Conservation (phyloP, 1,140 invertebrate genomes). For the Carcinoscorpius rotundicauda region DNA sequence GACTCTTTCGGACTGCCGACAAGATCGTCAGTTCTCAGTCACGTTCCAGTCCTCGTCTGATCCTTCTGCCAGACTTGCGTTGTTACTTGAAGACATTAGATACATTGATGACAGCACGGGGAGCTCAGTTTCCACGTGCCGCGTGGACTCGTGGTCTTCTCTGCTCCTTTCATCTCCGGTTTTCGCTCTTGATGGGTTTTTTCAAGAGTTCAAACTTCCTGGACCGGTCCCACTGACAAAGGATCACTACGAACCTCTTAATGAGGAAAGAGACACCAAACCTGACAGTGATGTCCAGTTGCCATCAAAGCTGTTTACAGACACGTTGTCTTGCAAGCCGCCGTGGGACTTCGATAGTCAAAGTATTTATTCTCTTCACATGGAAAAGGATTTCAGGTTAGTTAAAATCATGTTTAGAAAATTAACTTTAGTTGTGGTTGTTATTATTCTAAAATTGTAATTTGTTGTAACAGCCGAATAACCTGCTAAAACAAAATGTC, state of each 20-base stretch:
- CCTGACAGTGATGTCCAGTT: not conserved
- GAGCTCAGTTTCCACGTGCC: constrained; percentile 10
- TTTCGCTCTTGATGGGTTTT: no score
- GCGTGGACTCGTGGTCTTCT: not conserved
- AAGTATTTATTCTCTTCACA: constrained; percentile 32
- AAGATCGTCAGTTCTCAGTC: not conserved
- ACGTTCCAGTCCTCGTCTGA: not conserved
- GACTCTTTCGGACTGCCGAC: not conserved
- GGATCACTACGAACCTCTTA: not conserved
- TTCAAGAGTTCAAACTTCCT: not conserved
- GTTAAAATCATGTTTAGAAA: not conserved
- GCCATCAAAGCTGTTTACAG: no score
- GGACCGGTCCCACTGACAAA: not conserved
- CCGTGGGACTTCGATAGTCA: constrained; percentile 22
- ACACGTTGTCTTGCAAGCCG: no score
- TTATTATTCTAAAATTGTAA: not conserved
- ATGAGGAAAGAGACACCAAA: not conserved
- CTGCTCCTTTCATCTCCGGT: no score
- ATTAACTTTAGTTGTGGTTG: not conserved
- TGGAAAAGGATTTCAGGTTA: constrained; percentile 37
- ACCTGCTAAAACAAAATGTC: not conserved
- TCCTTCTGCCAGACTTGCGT: not conserved
- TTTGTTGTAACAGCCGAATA: not conserved
- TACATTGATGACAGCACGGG: constrained; percentile 22
- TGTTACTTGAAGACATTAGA: constrained; percentile 14